Conservation (phyloP, 2,797 vertebrate species). For the Hephaestus fuliginosus region DNA sequence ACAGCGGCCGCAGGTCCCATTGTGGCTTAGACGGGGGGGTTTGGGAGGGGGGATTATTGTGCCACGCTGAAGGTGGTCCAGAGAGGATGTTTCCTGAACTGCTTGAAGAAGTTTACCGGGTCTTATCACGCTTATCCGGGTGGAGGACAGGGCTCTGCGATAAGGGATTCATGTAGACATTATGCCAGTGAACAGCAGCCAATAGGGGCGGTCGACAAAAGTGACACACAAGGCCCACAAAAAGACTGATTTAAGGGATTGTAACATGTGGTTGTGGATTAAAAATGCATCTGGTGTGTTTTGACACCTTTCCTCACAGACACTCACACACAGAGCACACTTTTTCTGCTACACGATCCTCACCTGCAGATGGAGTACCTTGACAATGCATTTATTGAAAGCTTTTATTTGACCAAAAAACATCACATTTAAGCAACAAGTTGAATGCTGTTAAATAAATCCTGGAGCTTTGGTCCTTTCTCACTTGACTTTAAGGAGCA, state of each 20-base stretch:
- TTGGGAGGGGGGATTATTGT: slow-evolving; percentile 27
- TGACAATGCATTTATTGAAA: neutral
- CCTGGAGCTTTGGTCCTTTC: slow-evolving; percentile 7
- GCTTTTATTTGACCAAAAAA: neutral
- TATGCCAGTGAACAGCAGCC: neutral
- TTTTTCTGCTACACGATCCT: neutral
- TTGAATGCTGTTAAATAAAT: neutral
- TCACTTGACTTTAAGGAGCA: neutral
- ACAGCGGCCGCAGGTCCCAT: slow-evolving; percentile 45
- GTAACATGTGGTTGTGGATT: neutral
- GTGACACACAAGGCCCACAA: neutral
- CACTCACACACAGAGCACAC: neutral
- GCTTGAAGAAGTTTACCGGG: slow-evolving; percentile 4
- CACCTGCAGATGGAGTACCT: neutral
- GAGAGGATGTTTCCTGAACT: slow-evolving; percentile 46
- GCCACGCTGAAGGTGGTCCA: slow-evolving; percentile 34
- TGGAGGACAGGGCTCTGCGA: slow-evolving; percentile 29
- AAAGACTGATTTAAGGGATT: neutral
- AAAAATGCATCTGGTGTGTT: neutral
- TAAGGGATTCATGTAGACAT: slow-evolving; percentile 1
- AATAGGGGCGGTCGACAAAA: neutral
- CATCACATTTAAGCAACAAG: neutral
- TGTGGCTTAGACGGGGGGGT: slow-evolving; percentile 8
- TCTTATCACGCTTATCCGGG: slow-evolving; percentile 18
- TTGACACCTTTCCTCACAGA: neutral